phyloP scores from a whole-genome alignment of 2,888 invertebrate genomes.

The Caenorhabditis auriculariae region DNA sequence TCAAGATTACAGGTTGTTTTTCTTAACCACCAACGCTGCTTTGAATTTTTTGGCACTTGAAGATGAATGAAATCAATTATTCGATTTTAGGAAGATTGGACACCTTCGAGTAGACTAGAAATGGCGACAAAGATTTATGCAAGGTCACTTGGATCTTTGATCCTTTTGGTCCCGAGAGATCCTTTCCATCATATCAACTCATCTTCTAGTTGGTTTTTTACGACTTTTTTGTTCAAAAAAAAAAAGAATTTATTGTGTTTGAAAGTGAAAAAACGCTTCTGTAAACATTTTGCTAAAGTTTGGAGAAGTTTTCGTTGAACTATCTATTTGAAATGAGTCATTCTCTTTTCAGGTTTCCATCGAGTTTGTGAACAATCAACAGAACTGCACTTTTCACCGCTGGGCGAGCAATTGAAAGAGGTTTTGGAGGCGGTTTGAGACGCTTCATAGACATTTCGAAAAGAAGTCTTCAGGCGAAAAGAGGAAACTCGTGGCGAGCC shows the following conservation, averaged over 20 bases:
- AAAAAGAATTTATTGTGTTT: background rate
- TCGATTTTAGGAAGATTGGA: slow-evolving; percentile 17
- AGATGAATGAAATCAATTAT: background rate
- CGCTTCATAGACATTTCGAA: background rate
- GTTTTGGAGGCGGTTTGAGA: slow-evolving; percentile 6
- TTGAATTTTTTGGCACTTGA: background rate
- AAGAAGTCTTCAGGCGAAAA: slow-evolving; percentile 13
- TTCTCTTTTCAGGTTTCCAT: slow-evolving; percentile 21
- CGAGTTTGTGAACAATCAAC: slow-evolving; percentile 77
- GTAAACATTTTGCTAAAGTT: background rate
- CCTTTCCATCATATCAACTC: slow-evolving; percentile 69
- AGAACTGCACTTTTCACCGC: slow-evolving; percentile 88
- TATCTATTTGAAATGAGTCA: background rate
- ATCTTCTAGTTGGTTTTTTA: slow-evolving; percentile 3
- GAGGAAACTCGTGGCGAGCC: slow-evolving; percentile 26
- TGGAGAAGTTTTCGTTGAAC: background rate
- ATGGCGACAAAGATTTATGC: slow-evolving; percentile 92
- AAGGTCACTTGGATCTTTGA: slow-evolving; percentile 82
- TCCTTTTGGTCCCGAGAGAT: slow-evolving; percentile 77
- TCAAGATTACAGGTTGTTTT: too few species aligned
- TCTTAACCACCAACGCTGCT: too few species aligned
- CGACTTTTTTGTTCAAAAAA: background rate
- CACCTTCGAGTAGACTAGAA: slow-evolving; percentile 78
- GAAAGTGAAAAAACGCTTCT: background rate
- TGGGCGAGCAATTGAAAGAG: slow-evolving; percentile 79